Percentiles rank a stretch among this genome's conserved stretches.
These are phyloP conservation scores for Geothlypis trichas DNA, from an alignment of 2,113 vertebrate species.

Conservation along the genomic window DNA sequence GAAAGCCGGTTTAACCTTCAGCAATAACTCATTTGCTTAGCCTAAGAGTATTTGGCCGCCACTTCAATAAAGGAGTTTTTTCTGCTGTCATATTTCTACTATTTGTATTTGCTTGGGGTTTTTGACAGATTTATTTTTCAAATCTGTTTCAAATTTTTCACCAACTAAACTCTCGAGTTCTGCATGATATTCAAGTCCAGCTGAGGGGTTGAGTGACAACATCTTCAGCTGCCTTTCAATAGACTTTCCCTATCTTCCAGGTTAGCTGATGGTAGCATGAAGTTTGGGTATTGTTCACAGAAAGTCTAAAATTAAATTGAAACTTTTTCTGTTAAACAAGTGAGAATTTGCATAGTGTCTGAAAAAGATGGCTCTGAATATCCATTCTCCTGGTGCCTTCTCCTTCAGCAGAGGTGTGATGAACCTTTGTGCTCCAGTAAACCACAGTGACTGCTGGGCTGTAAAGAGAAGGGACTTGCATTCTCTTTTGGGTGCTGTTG, in stretches of 20 bases:
- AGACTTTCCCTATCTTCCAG: background rate
- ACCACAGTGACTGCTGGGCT: background rate
- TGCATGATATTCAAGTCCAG: background rate
- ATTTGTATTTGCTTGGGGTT: background rate
- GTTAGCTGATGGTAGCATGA: background rate
- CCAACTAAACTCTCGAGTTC: background rate
- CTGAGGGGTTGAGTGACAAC: background rate
- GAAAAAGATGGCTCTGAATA: background rate
- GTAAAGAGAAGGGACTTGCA: rapidly evolving
- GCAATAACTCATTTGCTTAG: background rate
- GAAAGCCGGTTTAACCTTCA: background rate
- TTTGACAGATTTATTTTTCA: background rate
- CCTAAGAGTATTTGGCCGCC: background rate
- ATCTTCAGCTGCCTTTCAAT: background rate
- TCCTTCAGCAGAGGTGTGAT: rapidly evolving
- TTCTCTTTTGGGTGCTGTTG: background rate
- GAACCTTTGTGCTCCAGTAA: background rate
- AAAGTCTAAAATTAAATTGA: background rate
- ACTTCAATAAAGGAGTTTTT: background rate
- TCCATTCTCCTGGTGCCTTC: background rate
- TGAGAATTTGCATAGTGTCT: background rate
- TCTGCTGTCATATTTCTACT: background rate
- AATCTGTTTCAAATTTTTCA: background rate
- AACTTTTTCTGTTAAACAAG: background rate
- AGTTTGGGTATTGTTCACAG: background rate